Evolutionary conservation across 2,113 vertebrate genomes (phyloP).

Genomic region (Cnemophilus loriae): DNA sequence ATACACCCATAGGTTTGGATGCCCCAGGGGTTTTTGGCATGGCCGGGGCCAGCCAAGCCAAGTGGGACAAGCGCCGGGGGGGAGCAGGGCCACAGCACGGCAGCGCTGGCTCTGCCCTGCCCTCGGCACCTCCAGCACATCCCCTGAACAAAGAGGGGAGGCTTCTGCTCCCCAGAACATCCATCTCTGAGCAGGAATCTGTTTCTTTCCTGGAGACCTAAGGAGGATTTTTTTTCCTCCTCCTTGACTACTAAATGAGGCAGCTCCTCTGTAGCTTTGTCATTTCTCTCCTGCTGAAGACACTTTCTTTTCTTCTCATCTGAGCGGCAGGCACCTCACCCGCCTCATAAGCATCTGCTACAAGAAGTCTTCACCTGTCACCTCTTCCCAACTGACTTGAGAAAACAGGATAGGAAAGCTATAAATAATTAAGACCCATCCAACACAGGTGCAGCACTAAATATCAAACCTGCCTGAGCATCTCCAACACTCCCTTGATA

Average conservation of each 20-base stretch:
- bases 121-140: fast-evolving
- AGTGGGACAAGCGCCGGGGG: fast-evolving
- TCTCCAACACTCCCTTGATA: not conserved
- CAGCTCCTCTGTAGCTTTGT: slow-evolving; percentile 43
- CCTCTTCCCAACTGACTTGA: slow-evolving; percentile 46
- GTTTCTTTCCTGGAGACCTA: not conserved
- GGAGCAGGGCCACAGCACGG: not conserved
- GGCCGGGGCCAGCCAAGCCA: not conserved
- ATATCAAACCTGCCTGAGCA: slow-evolving; percentile 45
- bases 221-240: not conserved
- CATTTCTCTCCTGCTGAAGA: slow-evolving; percentile 35
- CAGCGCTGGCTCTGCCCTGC: not conserved
- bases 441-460: slow-evolving; percentile 13
- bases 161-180: not conserved
- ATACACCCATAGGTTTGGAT: fast-evolving
- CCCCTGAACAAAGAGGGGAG: not conserved
- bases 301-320: slow-evolving; percentile 58
- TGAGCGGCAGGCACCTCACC: slow-evolving; percentile 36
- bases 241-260: slow-evolving; percentile 42
- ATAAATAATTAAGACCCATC: slow-evolving; percentile 64
- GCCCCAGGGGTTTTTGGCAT: fast-evolving
- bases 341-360: slow-evolving; percentile 48
- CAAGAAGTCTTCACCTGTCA: slow-evolving; percentile 62
- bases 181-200: not conserved
- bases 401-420: slow-evolving; percentile 38